Percentiles rank a stretch among this genome's conserved stretches.
phyloP scores from a whole-genome alignment of 2,797 vertebrate species.

The Labroides dimidiatus region DNA sequence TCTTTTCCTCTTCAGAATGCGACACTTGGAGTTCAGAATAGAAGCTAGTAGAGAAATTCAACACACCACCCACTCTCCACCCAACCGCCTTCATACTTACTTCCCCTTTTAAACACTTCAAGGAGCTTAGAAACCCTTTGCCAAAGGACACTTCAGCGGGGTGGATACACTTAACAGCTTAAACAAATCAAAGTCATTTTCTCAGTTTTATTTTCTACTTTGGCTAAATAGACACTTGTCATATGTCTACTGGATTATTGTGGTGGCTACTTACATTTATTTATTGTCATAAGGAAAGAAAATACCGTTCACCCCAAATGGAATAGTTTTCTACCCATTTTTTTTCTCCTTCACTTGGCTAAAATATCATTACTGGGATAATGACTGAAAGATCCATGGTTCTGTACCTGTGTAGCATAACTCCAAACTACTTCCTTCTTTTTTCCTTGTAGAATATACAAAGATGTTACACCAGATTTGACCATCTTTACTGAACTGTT shows the following conservation, averaged over 20 bases:
- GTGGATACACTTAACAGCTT: conserved; percentile 8
- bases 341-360: background rate
- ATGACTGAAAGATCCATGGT: background rate
- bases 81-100: background rate
- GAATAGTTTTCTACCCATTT: background rate
- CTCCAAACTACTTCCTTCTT: background rate
- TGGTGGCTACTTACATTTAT: conserved; percentile 4
- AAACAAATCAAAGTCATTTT: conserved; percentile 6
- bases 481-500: conserved; percentile 18
- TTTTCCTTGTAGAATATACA: conserved; percentile 12
- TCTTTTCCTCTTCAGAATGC: background rate
- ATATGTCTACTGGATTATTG: conserved; percentile 1
- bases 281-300: background rate
- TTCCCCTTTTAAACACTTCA: background rate
- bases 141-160: conserved; percentile 45
- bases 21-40: conserved; percentile 1
- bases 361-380: background rate
- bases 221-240: conserved; percentile 3
- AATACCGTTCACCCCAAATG: background rate
- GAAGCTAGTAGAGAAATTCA: conserved; percentile 8
- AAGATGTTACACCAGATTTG: conserved; percentile 1
- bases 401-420: background rate
- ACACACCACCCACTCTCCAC: background rate
- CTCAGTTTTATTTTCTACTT: conserved; percentile 3
- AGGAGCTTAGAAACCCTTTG: conserved; percentile 21